phyloP scores from a whole-genome alignment of 2,888 invertebrate genomes.

The Trissoscelio sp. region DNA sequence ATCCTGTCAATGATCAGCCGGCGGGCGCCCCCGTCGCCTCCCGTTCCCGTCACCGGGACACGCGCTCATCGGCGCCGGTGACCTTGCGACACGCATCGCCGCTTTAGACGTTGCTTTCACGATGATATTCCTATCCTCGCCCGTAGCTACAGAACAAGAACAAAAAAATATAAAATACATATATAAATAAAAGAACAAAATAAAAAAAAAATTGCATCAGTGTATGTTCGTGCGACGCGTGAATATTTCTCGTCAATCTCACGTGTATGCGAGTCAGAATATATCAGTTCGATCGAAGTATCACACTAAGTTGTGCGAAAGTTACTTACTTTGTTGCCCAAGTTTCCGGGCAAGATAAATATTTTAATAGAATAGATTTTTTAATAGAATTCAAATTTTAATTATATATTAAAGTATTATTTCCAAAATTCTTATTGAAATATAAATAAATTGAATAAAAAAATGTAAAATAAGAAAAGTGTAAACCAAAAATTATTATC shows the following conservation, averaged over 20 bases:
- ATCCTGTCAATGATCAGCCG: conserved; percentile 79
- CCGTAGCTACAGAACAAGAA: conserved; percentile 34
- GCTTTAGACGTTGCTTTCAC: conserved; percentile 62
- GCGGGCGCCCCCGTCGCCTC: conserved; percentile 80
- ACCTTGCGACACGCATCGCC: conserved; percentile 81
- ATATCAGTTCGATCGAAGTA: background rate
- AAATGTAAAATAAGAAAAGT: too few relatives aligned
- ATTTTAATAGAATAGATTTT: too few relatives aligned
- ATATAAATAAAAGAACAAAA: conserved; percentile 21
- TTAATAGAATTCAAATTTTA: too few relatives aligned
- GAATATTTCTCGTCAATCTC: background rate
- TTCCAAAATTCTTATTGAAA: too few relatives aligned
- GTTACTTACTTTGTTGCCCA: background rate
- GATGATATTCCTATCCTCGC: conserved; percentile 40
- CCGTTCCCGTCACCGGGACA: conserved; percentile 78
- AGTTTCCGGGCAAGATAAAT: too few relatives aligned
- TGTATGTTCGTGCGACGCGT: background rate
- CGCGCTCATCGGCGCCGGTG: conserved; percentile 78
- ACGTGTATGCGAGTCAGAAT: background rate
- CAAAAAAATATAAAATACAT: conserved; percentile 7
- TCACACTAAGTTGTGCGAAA: background rate
- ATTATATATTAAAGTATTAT: too few relatives aligned
- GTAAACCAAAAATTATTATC: too few relatives aligned
- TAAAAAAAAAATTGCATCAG: background rate
- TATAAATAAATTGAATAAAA: too few relatives aligned